Base-by-base conservation (phyloP, 2,113 vertebrate species). In the Serinus canaria region DNA sequence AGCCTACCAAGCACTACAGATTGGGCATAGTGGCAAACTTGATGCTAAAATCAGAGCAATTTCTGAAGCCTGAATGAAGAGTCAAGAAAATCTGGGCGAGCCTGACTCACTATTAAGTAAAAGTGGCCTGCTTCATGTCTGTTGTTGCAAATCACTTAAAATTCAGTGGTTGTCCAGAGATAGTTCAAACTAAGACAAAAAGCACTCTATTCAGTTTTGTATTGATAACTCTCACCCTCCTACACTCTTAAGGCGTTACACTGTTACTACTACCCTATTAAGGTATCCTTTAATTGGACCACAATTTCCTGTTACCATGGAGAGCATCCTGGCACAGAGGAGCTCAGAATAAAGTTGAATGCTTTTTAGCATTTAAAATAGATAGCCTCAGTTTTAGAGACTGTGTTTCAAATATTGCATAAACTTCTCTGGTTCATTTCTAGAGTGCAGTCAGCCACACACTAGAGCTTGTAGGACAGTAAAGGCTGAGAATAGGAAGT, bases 121-220 rank as follows among this genome's bases (percentile, higher is more conserved):
- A 92, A 89, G 75, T 52, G 47, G 15, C 2, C 17, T 74, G 78
- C 35, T 94, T 95, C 74, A 53, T 43, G 75, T 43, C 24, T 90
- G 67, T 55, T 75, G 47, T 50, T 88, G 55, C 43, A 90, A 81
- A 39, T 39, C 55, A 92, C 84, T 95, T 97, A 95, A 97, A 83
- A 97, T 95, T 97, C 95, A 91, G 91, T 74, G 55, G 27, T 41
- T 94, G 96, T 96, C 67, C 91, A 67, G 76, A 86, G 67, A 77
- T 37, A 82, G 81, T 70, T 95, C 63, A 93, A 76, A 85, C 39
- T 39, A 66, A 94, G 59, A 97, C 94, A 95, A 88, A 91, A 90
- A 82, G 35, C 55, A 83, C 87, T 95, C 80, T 94, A 80, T 97
- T 91, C 82, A 28, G 67, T 77, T 93, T 93, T 0, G 72, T 88